Conservation (phyloP, 2,113 vertebrate genomes). For the Engraulis encrasicolus region DNA sequence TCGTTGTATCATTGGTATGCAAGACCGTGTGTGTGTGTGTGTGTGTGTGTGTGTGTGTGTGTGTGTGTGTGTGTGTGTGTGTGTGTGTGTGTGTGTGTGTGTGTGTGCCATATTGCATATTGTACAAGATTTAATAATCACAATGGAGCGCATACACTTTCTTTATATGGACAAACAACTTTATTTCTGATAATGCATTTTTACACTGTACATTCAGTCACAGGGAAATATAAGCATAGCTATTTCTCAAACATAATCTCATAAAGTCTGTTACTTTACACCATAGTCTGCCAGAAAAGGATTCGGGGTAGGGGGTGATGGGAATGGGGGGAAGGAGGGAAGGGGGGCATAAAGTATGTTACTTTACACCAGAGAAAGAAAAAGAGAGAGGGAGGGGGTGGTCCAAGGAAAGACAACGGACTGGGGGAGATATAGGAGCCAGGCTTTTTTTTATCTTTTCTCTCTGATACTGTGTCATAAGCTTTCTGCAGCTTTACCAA, state of each 20-base stretch:
- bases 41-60: no score
- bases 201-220: constrained; percentile 98
- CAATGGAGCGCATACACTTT: no score
- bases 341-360: constrained; percentile 37
- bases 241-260: constrained; percentile 92
- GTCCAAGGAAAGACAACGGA: constrained; percentile 61
- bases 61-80: no score
- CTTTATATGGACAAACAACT: constrained; percentile 87
- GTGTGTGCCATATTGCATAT: no score
- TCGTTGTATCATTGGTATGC: no score
- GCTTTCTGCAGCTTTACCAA: constrained; percentile 88
- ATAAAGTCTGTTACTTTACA: constrained; percentile 94
- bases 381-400: constrained; percentile 23
- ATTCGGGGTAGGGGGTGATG: constrained; percentile 54
- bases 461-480: constrained; percentile 77
- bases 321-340: constrained; percentile 37
- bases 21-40: no score
- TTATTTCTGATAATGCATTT: constrained; percentile 97
- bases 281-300: constrained; percentile 77
- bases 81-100: no score
- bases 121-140: no score
- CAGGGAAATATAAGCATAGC: constrained; percentile 92
- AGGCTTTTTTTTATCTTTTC: constrained; percentile 79
- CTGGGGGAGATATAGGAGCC: constrained; percentile 85
- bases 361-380: not conserved